phyloP scores from a whole-genome alignment of 2,113 vertebrate species.

The Lycaon pictus region DNA sequence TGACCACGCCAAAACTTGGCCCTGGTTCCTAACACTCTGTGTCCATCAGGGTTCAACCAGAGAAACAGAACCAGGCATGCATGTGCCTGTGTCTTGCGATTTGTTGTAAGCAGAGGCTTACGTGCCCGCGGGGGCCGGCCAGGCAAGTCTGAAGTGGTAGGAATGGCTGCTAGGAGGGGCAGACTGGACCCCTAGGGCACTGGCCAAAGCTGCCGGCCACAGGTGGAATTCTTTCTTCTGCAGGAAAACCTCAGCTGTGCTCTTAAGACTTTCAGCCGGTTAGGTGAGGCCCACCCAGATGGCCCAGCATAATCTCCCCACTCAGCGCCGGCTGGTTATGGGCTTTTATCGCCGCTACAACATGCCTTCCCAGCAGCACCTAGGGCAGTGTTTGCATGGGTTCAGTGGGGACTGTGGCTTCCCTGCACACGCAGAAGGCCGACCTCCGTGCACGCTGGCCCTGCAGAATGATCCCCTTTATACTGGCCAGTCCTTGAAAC shows the following conservation, averaged over 20 bases:
- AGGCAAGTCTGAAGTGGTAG: background rate
- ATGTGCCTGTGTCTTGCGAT: too few relatives aligned
- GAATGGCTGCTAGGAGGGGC: background rate
- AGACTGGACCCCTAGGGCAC: background rate
- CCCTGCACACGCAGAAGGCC: background rate
- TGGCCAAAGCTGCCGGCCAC: background rate
- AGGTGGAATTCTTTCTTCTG: background rate
- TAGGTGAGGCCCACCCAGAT: background rate
- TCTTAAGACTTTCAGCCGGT: background rate
- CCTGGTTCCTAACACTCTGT: background rate
- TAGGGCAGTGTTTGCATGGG: background rate
- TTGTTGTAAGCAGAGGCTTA: background rate
- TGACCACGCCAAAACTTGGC: background rate
- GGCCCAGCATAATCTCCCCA: background rate
- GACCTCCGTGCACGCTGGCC: background rate
- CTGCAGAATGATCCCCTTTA: background rate
- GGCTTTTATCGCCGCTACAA: background rate
- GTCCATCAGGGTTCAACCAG: background rate
- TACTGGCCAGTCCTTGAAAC: background rate
- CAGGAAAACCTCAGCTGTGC: background rate
- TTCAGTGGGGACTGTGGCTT: background rate
- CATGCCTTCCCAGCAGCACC: background rate
- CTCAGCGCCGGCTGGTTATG: background rate
- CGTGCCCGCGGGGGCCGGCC: background rate
- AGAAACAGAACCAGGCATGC: background rate